phyloP scores from a whole-genome alignment of 2,888 invertebrate genomes.

The Venusia cambrica region DNA sequence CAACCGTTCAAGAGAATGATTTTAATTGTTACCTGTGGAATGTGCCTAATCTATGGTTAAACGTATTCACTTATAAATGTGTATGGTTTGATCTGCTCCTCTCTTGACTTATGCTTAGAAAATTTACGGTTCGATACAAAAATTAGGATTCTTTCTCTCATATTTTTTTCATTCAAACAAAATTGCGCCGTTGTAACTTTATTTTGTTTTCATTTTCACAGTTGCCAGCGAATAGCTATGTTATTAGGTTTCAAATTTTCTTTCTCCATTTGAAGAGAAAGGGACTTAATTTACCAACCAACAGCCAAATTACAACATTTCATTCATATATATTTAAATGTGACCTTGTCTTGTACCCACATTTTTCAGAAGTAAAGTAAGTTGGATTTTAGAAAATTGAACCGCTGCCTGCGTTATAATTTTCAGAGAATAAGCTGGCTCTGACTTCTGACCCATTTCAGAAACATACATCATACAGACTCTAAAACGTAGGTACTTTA shows the following conservation, averaged over 20 bases:
- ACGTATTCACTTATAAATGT: too few relatives aligned
- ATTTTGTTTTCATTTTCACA: constrained; percentile 15
- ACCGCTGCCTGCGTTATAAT: too few relatives aligned
- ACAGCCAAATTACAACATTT: constrained; percentile 5
- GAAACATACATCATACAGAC: too few relatives aligned
- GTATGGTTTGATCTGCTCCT: too few relatives aligned
- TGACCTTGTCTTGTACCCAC: background rate
- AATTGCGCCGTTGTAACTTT: constrained; percentile 17
- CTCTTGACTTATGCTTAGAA: too few relatives aligned
- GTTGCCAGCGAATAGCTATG: constrained; percentile 12
- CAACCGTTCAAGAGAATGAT: too few relatives aligned
- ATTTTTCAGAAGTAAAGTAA: background rate
- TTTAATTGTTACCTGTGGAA: too few relatives aligned
- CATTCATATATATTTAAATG: constrained; percentile 4
- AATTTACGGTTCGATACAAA: constrained; percentile 14
- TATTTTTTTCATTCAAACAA: constrained; percentile 18
- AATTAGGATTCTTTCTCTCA: constrained; percentile 20
- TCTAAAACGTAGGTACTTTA: too few relatives aligned
- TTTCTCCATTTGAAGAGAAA: constrained; percentile 9
- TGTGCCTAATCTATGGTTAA: too few relatives aligned
- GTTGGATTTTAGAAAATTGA: too few relatives aligned
- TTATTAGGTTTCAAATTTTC: constrained; percentile 15
- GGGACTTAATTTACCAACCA: constrained; percentile 2
- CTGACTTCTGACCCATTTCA: too few relatives aligned
- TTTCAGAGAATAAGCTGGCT: too few relatives aligned